Evolutionary conservation across 2,113 vertebrate species (phyloP), one percentile per base, ranked within the genome.

Genomic region (Phalacrocorax pelagicus): DNA sequence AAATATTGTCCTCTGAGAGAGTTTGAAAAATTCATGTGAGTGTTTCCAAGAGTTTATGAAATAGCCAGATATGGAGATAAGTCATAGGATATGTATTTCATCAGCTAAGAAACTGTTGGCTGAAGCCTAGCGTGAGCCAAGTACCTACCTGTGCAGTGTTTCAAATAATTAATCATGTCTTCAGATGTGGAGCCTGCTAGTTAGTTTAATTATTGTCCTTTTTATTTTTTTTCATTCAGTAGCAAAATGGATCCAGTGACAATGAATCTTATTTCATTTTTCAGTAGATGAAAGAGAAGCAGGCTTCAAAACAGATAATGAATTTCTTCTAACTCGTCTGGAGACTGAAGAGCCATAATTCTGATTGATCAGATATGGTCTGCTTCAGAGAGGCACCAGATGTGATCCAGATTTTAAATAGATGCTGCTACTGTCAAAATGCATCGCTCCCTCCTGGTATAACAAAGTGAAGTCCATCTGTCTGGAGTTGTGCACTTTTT

Each of bases 401-500:
- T 97, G 97, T 94, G 94, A 88, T 96, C 81, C 92, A 97, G 97
- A 94, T 95, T 97, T 96, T 80, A 93, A 94, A 91, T 90, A 92
- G 88, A 95, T 95, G 94, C 87, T 90, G 78, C 85, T 93, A 75
- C 97, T 96, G 92, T 96, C 95, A 92, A 94, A 92, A 97, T 94
- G 62, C 52, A 87, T 95, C 71, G 0, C 80, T 97, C 83, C 89
- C 91, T 96, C 93, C 89, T 96, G 93, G 36, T 93, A 49, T 74
- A 95, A 96, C 96, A 86, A 90, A 95, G 88, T 96, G 84, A 96
- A 79, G 92, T 97, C 96, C 96, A 96, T 97, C 92, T 96, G 97
- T 63, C 92, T 94, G 78, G 75, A 96, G 94, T 52, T 6, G 81
- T 95, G 92, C 75, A 90, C 44, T 88, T 95, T 94, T 94, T 97